Conservation (phyloP, 2,113 vertebrate genomes). For the Suncus etruscus region DNA sequence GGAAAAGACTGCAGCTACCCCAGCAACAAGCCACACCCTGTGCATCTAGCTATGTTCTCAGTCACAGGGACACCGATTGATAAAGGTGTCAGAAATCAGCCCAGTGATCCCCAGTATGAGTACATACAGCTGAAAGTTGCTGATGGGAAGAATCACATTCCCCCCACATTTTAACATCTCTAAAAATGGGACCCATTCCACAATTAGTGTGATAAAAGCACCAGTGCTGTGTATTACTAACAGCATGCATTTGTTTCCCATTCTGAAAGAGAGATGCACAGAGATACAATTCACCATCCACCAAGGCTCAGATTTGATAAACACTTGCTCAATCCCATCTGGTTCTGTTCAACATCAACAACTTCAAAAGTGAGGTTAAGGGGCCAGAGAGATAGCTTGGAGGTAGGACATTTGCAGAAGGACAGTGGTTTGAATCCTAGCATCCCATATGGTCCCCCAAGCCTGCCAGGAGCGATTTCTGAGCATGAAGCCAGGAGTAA, state of each 20-base stretch:
- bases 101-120: neutral
- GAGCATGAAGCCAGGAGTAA: too few species aligned
- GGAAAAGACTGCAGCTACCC: neutral
- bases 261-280: neutral
- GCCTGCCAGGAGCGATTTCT: too few species aligned
- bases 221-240: neutral
- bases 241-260: neutral
- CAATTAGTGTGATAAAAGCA: neutral
- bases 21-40: neutral
- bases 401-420: too few species aligned
- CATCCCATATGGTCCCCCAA: too few species aligned
- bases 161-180: neutral
- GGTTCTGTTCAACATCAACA: neutral
- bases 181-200: neutral
- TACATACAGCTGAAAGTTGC: neutral
- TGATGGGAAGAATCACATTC: neutral
- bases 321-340: neutral
- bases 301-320: neutral
- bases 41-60: neutral
- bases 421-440: too few species aligned
- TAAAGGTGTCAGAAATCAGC: neutral
- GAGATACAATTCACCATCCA: neutral
- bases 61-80: neutral
- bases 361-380: neutral
- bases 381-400: too few species aligned